Conservation (phyloP, 2,113 vertebrate species). For the Engystomops pustulosus region DNA sequence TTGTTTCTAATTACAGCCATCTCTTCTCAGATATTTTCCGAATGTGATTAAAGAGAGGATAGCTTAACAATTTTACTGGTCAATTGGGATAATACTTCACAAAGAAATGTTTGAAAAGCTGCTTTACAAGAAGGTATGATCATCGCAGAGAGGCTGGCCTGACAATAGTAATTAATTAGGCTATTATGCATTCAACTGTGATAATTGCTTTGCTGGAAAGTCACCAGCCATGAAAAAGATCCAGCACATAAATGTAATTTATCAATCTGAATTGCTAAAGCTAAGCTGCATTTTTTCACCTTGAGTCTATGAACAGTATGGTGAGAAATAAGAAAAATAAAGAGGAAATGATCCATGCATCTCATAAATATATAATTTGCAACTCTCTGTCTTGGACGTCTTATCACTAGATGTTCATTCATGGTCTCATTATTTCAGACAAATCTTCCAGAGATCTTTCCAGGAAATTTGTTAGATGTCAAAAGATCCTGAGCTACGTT, state of each 20-base stretch:
- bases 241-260: constrained; percentile 82
- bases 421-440: constrained; percentile 12
- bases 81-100: constrained; percentile 81
- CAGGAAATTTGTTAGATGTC: constrained; percentile 28
- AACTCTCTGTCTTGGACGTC: not conserved
- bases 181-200: constrained; percentile 97
- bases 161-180: constrained; percentile 99
- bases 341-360: constrained; percentile 48
- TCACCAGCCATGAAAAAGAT: constrained; percentile 93
- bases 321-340: constrained; percentile 27
- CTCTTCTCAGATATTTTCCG: constrained; percentile 8
- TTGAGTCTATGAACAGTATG: constrained; percentile 73
- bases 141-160: constrained; percentile 91
- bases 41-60: constrained; percentile 55
- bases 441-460: constrained; percentile 29
- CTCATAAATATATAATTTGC: constrained; percentile 39
- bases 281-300: constrained; percentile 80
- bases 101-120: constrained; percentile 81
- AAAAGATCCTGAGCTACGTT: not conserved
- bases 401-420: constrained; percentile 4
- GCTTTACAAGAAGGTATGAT: constrained; percentile 89
- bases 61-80: constrained; percentile 72
- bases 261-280: constrained; percentile 80
- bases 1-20: constrained; percentile 26
- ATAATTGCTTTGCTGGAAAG: constrained; percentile 99